These are phyloP conservation scores for Axea sp. DNA, from an alignment of 2,888 invertebrate species.

Conservation along the genomic window DNA sequence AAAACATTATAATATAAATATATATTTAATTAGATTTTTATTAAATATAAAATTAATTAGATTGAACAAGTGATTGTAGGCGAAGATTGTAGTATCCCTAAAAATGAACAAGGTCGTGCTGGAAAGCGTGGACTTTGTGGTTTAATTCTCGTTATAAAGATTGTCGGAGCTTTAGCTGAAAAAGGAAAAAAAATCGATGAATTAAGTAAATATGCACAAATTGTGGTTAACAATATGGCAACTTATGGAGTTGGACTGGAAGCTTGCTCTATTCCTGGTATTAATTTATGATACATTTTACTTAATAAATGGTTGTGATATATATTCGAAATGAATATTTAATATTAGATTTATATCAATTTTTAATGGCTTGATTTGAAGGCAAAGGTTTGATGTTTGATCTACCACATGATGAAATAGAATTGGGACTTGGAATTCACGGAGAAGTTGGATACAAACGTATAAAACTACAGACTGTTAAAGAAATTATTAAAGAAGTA, in stretches of 20 bases:
- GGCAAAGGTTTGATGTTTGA: constrained; percentile 82
- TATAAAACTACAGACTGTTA: constrained; percentile 77
- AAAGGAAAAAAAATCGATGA: constrained; percentile 80
- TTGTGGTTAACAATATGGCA: constrained; percentile 81
- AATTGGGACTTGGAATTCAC: constrained; percentile 83
- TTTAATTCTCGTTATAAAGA: constrained; percentile 73
- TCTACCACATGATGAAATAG: constrained; percentile 84
- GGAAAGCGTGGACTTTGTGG: constrained; percentile 80
- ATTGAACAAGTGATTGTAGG: constrained; percentile 72
- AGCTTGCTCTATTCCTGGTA: constrained; percentile 85
- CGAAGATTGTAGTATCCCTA: constrained; percentile 77
- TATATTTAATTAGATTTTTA: no score
- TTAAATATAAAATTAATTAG: no score
- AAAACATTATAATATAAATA: no score
- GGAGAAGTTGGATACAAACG: constrained; percentile 82
- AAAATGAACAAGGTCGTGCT: constrained; percentile 73
- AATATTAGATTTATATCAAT: constrained; percentile 2
- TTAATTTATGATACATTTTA: constrained; percentile 1
- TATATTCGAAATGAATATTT: not conserved
- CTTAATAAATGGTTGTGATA: no score
- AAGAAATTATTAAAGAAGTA: constrained; percentile 80
- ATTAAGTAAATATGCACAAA: constrained; percentile 75
- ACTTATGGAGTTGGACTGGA: constrained; percentile 86
- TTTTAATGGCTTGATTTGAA: constrained; percentile 32
- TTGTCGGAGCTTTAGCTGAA: constrained; percentile 77